Percentiles rank a stretch among this genome's conserved stretches.
phyloP scores from a whole-genome alignment of 2,888 invertebrate species.

The Sericinus montela region DNA sequence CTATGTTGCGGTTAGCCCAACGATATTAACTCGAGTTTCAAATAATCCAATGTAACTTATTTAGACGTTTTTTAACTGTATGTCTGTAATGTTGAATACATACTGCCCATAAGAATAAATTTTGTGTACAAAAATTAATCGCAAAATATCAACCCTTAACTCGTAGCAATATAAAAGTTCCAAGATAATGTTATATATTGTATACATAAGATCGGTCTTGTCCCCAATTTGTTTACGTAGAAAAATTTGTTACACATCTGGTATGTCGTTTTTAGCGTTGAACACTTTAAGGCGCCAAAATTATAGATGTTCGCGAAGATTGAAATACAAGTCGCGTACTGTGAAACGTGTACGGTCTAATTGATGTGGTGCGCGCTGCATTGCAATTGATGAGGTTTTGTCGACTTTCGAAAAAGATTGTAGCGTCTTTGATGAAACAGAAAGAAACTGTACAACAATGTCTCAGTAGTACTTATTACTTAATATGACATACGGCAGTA shows the following conservation, averaged over 20 bases:
- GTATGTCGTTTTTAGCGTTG: slow-evolving; percentile 7
- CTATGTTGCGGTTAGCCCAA: slow-evolving; percentile 32
- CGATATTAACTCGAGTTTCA: slow-evolving; percentile 20
- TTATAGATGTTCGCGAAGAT: slow-evolving; percentile 29
- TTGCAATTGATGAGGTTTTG: slow-evolving; percentile 35
- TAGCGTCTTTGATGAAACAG: background rate
- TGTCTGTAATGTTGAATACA: background rate
- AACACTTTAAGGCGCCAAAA: slow-evolving; percentile 35
- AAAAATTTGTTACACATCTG: background rate
- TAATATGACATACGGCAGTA: too few species aligned
- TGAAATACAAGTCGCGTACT: slow-evolving; percentile 46
- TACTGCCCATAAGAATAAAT: too few species aligned
- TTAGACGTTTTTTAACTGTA: slow-evolving; percentile 1
- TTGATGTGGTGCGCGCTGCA: slow-evolving; percentile 47
- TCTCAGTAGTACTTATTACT: too few species aligned
- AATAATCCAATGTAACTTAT: slow-evolving; percentile 23
- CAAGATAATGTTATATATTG: too few species aligned
- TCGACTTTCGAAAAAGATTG: slow-evolving; percentile 33
- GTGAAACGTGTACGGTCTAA: slow-evolving; percentile 55
- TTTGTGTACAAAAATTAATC: too few species aligned
- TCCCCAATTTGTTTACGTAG: too few species aligned
- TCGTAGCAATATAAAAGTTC: too few species aligned
- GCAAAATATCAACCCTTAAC: too few species aligned
- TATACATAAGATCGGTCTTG: too few species aligned
- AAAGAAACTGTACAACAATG: background rate